Conservation (phyloP, 2,797 vertebrate genomes). For the Eupleurogrammus muticus region DNA sequence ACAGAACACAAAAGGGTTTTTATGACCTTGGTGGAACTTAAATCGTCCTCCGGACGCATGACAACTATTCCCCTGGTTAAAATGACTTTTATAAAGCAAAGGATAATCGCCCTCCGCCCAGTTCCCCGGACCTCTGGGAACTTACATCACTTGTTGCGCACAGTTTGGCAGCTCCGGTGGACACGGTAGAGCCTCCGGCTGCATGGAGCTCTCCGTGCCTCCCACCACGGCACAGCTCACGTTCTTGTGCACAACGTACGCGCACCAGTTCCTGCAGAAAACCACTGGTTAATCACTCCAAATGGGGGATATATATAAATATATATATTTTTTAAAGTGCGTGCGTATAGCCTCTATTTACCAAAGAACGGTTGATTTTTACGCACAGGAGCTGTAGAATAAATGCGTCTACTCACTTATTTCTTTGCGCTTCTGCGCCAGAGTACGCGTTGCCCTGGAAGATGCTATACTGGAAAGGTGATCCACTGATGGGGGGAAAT, state of each 20-base stretch:
- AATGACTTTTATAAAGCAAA: conserved; percentile 28
- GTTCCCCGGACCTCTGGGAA: conserved; percentile 19
- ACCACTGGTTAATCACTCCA: neutral
- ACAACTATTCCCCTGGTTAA: conserved; percentile 3
- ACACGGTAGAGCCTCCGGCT: conserved; percentile 87
- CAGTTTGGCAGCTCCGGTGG: conserved; percentile 87
- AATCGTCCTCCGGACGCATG: neutral
- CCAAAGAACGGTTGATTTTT: neutral
- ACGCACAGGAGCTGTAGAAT: neutral
- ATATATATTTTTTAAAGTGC: too few species aligned
- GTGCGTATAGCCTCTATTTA: neutral
- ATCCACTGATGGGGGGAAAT: conserved; percentile 63
- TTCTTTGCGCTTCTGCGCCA: conserved; percentile 73
- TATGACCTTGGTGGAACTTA: neutral
- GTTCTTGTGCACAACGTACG: conserved; percentile 93
- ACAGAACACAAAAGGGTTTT: neutral
- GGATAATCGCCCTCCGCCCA: conserved; percentile 18
- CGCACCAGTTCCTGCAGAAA: conserved; percentile 93
- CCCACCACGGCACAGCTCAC: conserved; percentile 92
- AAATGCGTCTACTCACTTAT: conserved; percentile 79
- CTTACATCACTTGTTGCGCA: conserved; percentile 89
- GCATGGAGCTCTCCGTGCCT: conserved; percentile 88
- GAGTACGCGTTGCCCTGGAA: conserved; percentile 76
- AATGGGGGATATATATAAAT: neutral
- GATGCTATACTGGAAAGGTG: conserved; percentile 77